phyloP scores from a whole-genome alignment of 2,888 invertebrate species.

The Megaustenia siamemsis region DNA sequence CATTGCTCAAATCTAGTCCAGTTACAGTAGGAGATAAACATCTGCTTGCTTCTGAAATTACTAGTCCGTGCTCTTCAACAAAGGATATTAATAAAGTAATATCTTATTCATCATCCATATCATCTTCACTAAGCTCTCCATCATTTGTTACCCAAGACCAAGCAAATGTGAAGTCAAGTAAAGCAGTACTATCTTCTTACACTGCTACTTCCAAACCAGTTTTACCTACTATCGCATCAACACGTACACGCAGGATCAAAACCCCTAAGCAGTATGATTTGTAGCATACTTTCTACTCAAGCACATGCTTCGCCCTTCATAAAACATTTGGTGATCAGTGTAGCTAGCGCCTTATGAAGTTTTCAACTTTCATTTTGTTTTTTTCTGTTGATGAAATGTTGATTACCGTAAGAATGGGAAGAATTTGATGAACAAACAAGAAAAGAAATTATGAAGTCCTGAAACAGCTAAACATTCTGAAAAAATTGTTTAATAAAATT shows the following conservation, averaged over 20 bases:
- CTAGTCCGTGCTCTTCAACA: not conserved
- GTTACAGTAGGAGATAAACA: constrained; percentile 51
- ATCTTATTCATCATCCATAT: not conserved
- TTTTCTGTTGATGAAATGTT: too few species aligned
- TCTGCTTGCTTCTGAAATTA: not conserved
- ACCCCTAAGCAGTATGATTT: constrained; percentile 77
- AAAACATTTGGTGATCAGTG: too few species aligned
- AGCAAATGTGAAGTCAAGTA: constrained; percentile 40
- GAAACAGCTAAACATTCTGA: too few species aligned
- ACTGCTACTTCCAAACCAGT: constrained; percentile 70
- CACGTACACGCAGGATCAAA: constrained; percentile 74
- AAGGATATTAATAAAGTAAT: not conserved
- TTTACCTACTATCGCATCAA: constrained; percentile 70
- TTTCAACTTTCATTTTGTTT: too few species aligned
- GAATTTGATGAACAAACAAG: too few species aligned
- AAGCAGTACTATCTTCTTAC: constrained; percentile 62
- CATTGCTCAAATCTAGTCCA: constrained; percentile 70
- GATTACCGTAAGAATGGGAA: too few species aligned
- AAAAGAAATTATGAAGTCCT: too few species aligned
- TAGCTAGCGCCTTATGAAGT: too few species aligned
- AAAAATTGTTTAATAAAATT: too few species aligned
- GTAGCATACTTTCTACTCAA: too few species aligned
- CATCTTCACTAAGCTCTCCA: constrained; percentile 42
- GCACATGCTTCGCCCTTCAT: too few species aligned
- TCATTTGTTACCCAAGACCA: constrained; percentile 23